Percentiles rank a stretch among this genome's conserved stretches.
Conservation (phyloP, 2,888 invertebrate species). For the Tridacna crocea region DNA sequence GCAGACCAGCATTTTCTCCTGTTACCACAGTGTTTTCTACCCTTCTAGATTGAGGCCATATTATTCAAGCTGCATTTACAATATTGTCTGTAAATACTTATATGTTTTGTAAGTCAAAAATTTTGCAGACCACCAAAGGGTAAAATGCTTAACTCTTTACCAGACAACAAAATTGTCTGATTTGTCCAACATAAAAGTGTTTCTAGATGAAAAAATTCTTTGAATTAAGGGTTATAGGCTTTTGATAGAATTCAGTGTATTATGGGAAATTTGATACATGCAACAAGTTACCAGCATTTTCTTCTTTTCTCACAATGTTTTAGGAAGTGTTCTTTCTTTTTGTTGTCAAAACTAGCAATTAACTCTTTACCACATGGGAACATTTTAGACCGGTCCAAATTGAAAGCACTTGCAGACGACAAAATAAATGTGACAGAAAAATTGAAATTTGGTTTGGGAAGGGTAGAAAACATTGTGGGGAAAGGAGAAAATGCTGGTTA, state of each 20-base stretch:
- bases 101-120: background rate
- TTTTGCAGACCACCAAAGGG: background rate
- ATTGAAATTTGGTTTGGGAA: too few species aligned
- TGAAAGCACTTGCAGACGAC: background rate
- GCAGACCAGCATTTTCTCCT: too few species aligned
- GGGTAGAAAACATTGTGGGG: background rate
- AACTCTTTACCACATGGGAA: background rate
- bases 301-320: too few species aligned
- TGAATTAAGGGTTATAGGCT: too few species aligned
- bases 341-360: too few species aligned
- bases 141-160: background rate
- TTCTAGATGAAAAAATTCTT: too few species aligned
- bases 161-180: background rate
- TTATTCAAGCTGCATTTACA: background rate
- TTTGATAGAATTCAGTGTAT: too few species aligned
- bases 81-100: background rate
- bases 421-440: background rate
- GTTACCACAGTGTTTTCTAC: too few species aligned
- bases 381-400: background rate
- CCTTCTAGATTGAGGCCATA: background rate
- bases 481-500: slow-evolving; percentile 9
- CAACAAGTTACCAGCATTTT: too few species aligned
- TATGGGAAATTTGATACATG: too few species aligned
- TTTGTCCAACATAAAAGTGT: too few species aligned
- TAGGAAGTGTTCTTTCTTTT: too few species aligned